Evolutionary conservation across 2,113 vertebrate species (phyloP).

Genomic region (Origma solitaria): DNA sequence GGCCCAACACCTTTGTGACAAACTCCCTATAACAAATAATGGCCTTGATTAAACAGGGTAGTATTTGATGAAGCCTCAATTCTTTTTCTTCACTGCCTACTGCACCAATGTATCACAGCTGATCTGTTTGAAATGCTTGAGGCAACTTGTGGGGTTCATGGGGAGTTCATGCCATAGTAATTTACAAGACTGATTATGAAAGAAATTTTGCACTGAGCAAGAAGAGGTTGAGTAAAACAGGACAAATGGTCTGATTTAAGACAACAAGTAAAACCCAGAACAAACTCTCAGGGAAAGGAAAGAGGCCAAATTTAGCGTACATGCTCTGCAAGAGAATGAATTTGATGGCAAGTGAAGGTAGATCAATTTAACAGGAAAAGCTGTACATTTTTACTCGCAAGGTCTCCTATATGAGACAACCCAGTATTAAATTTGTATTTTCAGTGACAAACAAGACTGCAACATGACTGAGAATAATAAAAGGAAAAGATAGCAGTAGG

Average conservation of each 20-base stretch:
- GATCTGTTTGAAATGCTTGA: background rate
- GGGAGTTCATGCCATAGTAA: background rate
- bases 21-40: background rate
- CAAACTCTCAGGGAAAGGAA: background rate
- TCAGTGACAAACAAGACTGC: background rate
- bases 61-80: background rate
- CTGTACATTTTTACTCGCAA: background rate
- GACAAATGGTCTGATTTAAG: background rate
- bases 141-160: background rate
- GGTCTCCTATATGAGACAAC: background rate
- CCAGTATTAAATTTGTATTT: background rate
- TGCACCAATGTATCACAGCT: background rate
- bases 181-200: conserved; percentile 7
- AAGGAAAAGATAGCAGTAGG: background rate
- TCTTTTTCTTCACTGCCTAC: background rate
- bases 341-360: background rate
- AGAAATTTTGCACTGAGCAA: background rate
- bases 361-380: background rate
- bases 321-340: background rate
- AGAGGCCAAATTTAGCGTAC: background rate
- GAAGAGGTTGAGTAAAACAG: background rate
- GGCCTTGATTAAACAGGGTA: background rate
- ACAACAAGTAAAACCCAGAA: background rate
- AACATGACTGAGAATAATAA: background rate
- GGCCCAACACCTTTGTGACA: background rate